A percentile compares a stretch with the other conserved stretches of the same genome.
Evolutionary conservation across 1,140 invertebrate genomes (phyloP).

Genomic region (Neodiprion lecontei): DNA sequence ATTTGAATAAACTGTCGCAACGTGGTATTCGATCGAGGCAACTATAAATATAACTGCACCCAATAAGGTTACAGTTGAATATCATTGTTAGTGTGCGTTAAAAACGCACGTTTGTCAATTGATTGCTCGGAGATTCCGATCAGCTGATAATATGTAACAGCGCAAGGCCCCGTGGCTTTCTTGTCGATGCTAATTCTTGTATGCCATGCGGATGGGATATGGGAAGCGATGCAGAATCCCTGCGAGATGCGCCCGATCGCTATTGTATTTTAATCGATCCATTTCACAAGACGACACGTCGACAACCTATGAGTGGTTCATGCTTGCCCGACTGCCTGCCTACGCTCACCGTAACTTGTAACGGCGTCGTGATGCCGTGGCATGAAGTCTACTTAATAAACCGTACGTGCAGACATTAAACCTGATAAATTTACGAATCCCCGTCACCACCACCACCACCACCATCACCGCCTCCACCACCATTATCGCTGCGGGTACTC

Average conservation of each 20-base stretch:
- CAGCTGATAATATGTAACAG: too few relatives aligned
- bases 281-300: conserved; percentile 14
- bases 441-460: conserved; percentile 12
- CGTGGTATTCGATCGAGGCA: too few relatives aligned
- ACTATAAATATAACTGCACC: too few relatives aligned
- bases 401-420: conserved; percentile 38
- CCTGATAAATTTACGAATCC: conserved; percentile 37
- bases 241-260: neutral
- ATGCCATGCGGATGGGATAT: neutral
- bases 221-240: neutral
- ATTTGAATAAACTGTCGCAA: too few relatives aligned
- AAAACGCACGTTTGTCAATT: too few relatives aligned
- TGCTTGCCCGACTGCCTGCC: too few relatives aligned
- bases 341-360: too few relatives aligned
- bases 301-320: too few relatives aligned
- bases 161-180: neutral
- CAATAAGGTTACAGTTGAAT: too few relatives aligned
- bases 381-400: conserved; percentile 36
- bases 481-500: too few relatives aligned
- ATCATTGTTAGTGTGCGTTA: too few relatives aligned
- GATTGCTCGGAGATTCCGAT: too few relatives aligned
- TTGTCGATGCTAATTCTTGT: conserved; percentile 5
- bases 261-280: conserved; percentile 19
- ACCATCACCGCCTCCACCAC: neutral
- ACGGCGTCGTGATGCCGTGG: conserved; percentile 11